Evolutionary conservation across 2,797 vertebrate species (phyloP), one percentile per base, ranked within the genome.

Genomic region (Halcyon leucocephala): DNA sequence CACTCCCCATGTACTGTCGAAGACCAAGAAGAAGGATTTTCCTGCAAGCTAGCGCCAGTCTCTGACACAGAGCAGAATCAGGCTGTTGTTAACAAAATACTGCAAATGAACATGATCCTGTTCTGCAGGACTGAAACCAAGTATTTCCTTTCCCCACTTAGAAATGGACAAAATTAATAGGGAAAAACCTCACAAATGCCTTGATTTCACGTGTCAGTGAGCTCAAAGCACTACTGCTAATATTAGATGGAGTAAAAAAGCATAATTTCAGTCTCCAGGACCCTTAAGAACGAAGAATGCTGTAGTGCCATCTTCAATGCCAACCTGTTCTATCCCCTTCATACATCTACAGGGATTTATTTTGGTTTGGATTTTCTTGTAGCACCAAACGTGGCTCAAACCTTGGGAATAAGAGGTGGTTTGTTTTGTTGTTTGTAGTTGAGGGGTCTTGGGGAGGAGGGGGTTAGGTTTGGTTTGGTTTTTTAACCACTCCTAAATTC

Each of bases 1-100:
- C 0, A 35, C 12, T 37, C 21, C 25, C 15, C 10, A 4, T 0
- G 4, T 15, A 24, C 29, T 8, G 7, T 17, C 25, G 60, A 70
- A 52, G 62, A 35, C 8, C 25, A 73, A 58, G 57, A n/a, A 66
- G 49, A 31, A 66, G 39, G 37, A 44, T 64, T 46, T 57, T 11
- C 49, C 16, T 13, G 10, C 49, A 54, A 65, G 37, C 10, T 26
- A 73, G 29, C 3, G 4, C 41, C 37, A 57, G 33, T 9, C n/a
- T 66, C 64, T 19, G 52, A 52, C 22, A 79, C 39, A 58, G 9
- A 41, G 44, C 41, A 92, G 92, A 64, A 37, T 18, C 25, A 67
- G 20, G 20, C 2, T 70, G 19, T 7, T 90, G 35, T 69, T 37
- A 67, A 24, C 24, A 55, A 82, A 65, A 81, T 26, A 77, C 6